Base-by-base conservation (phyloP, 2,113 vertebrate species). In the Kryptolebias marmoratus region DNA sequence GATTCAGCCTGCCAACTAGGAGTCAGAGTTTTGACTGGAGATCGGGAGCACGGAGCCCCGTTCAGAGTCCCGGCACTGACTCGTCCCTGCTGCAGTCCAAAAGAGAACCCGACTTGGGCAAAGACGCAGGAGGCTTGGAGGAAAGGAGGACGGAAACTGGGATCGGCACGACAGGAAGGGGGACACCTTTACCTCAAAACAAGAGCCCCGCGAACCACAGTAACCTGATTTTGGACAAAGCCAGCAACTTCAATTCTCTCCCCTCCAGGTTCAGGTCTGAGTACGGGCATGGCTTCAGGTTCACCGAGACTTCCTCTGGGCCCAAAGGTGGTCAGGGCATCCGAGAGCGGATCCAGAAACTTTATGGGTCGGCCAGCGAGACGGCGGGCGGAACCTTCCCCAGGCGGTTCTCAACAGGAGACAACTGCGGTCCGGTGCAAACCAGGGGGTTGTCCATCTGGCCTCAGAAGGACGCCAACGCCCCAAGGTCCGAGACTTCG, bases 1-100 rank as follows among this genome's bases (percentile, higher is more conserved):
- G 32, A 64, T 2, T 9, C 5, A 39, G 68, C 59, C 4, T 82
- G 36, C 11, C 72, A 7, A 88, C 22, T 60, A 88, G 88, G 81
- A 94, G 89, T 73, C 86, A 72, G 68, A 94, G 91, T 81, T 81
- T 93, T 45, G 90, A 93, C 72, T 83, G 81, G 85, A 87, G 79
- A 71, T 71, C 36, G 39, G 47, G 53, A 1, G 16, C 10, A 27
- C 55, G 22, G 39, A 81, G 57, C 50, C 73, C 68, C 42, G 65
- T 75, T 53, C 18, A 11, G 0, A 10, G 45, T 8, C 42, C 14
- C 54, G 47, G 18, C 7, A 5, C 50, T n/a, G 57, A 84, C n/a
- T 15, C 28, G 11, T 64, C 73, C 2, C 13, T 5, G 2, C 15
- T 50, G 10, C 52, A 63, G 50, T 62, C 30, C 28, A 81, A 70